These are phyloP conservation scores for Cossypha dichroa DNA, from an alignment of 2,797 vertebrate species.

Conservation along the genomic window DNA sequence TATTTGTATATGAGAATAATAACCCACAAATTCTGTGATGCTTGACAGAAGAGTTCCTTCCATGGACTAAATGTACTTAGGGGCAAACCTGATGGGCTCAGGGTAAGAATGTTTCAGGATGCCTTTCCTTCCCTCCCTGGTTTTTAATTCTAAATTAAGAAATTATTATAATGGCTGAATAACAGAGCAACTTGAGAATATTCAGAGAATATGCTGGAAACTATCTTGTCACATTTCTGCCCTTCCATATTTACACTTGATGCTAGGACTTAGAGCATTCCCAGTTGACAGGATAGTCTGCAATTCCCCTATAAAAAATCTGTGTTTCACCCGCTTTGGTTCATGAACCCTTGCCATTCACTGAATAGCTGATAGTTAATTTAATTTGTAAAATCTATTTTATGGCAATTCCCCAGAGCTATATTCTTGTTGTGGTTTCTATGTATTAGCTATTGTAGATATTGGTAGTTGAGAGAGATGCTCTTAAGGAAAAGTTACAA, in stretches of 20 bases:
- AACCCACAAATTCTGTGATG: not conserved
- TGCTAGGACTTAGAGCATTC: not conserved
- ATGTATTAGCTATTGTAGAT: not conserved
- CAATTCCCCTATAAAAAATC: not conserved
- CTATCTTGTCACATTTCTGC: not conserved
- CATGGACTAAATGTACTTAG: not conserved
- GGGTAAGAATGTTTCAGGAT: not conserved
- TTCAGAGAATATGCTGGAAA: not conserved
- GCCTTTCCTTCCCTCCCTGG: not conserved
- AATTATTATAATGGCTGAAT: not conserved
- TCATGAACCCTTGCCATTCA: not conserved
- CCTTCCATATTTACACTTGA: not conserved
- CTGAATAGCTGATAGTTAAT: not conserved
- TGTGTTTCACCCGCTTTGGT: not conserved
- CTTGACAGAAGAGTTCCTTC: not conserved
- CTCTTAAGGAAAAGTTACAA: not conserved
- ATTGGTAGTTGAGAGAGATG: not conserved
- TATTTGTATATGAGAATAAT: not conserved
- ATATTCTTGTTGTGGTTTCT: not conserved
- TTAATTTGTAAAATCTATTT: not conserved
- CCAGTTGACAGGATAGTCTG: not conserved
- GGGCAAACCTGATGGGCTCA: not conserved
- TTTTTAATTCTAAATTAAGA: not conserved
- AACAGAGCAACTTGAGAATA: not conserved
- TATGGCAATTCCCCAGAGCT: not conserved